phyloP scores from a whole-genome alignment of 2,888 invertebrate genomes.

The Lasius platythorax region DNA sequence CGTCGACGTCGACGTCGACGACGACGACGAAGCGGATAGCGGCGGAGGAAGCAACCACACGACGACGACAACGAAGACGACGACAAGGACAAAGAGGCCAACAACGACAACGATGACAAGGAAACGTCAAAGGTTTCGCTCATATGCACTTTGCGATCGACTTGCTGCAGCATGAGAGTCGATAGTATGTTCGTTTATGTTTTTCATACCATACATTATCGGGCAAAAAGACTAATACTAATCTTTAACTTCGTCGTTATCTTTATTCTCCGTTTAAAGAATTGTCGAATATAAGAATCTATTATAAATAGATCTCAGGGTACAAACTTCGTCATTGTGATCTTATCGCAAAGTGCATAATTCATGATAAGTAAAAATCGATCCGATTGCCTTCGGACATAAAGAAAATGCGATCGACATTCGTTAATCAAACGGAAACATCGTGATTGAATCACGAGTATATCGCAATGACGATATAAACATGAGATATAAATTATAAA shows the following conservation, averaged over 20 bases:
- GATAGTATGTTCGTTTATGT: constrained; percentile 41
- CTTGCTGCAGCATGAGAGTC: constrained; percentile 8
- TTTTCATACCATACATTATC: constrained; percentile 30
- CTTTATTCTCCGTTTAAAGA: constrained; percentile 14
- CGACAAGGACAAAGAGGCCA: background rate
- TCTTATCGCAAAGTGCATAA: constrained; percentile 37
- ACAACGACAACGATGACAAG: constrained; percentile 62
- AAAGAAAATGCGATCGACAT: background rate
- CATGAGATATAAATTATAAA: no score
- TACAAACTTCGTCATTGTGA: constrained; percentile 3
- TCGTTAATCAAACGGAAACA: background rate
- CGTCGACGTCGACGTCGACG: constrained; percentile 60
- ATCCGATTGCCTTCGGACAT: constrained; percentile 1
- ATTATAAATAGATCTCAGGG: background rate
- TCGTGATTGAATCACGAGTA: background rate
- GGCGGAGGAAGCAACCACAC: constrained; percentile 18
- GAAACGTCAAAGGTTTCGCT: constrained; percentile 75
- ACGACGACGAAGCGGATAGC: constrained; percentile 61
- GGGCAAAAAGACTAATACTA: constrained; percentile 13
- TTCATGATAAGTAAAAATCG: constrained; percentile 24
- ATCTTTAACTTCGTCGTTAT: background rate
- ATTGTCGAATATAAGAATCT: background rate
- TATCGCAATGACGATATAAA: background rate
- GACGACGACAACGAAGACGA: constrained; percentile 9
- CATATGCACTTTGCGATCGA: constrained; percentile 42